These are phyloP conservation scores for Aldabrachelys gigantea DNA, from an alignment of 2,113 vertebrate genomes.

Conservation along the genomic window DNA sequence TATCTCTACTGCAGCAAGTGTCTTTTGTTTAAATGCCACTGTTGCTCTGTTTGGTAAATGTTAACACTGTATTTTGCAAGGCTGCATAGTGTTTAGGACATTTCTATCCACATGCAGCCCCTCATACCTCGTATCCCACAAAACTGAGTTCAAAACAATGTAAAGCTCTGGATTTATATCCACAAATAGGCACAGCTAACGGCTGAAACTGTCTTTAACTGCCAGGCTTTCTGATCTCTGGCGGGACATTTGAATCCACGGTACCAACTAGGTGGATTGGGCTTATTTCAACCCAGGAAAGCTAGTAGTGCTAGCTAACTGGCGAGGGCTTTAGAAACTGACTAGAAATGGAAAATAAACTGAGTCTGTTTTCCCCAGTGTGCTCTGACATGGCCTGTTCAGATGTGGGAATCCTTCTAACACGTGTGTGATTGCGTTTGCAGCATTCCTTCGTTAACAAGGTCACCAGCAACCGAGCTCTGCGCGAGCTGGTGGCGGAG, in stretches of 20 bases:
- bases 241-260: background rate
- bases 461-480: conserved; percentile 85
- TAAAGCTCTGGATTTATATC: background rate
- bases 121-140: background rate
- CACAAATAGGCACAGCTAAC: background rate
- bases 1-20: background rate
- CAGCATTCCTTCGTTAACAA: conserved; percentile 92
- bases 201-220: background rate
- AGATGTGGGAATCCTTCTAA: background rate
- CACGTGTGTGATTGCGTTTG: background rate
- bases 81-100: background rate
- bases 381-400: accelerated
- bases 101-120: no score
- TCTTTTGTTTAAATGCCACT: background rate
- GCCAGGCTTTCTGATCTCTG: background rate
- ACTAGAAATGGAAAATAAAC: background rate
- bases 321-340: background rate
- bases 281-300: background rate
- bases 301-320: background rate
- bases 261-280: background rate
- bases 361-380: accelerated
- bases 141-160: background rate
- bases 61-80: background rate
- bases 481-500: conserved; percentile 95
- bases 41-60: background rate